Evolutionary conservation across 2,797 vertebrate genomes (phyloP), one percentile per base, ranked within the genome.

Genomic region (Caiman crocodilus): DNA sequence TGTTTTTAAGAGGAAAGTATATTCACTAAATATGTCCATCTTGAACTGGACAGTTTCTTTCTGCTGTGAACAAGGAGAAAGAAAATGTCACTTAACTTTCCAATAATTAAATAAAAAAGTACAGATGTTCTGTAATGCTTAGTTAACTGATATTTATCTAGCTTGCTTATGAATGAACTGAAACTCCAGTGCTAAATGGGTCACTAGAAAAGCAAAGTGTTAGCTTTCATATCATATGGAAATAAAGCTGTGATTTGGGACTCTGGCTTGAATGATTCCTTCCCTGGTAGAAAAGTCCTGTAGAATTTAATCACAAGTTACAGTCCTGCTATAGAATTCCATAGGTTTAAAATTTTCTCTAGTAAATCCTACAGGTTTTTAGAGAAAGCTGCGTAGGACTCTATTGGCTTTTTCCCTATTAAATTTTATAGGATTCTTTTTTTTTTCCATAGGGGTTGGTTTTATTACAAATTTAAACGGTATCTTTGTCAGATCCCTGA

Each of bases 141-240:
- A 92, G 94, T 97, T 95, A 92, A 89, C 90, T 97, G 96, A 95
- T 94, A 94, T 89, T 96, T 96, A 88, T 91, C 86, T 93, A 90
- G 82, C 67, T 94, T 96, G 64, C 56, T 88, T 90, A 11, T 11
- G 90, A 95, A 90, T 95, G 95, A 90, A 91, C 85, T 67, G 79
- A 85, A 94, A 95, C 74, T 96, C 60, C 82, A 58, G 95, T 97
- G 93, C 92, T 97, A 95, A 95, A 88, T 90, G 96, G 94, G 90
- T 83, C 89, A 58, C 56, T 57, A 73, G 81, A 94, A 87, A 90
- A 94, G 50, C 55, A 56, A 59, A 58, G 6, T 77, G 57, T 83
- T 81, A 55, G 16, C 85, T 92, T 80, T 88, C 69, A 5, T 84
- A 15, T 82, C 77, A 23, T 18, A 13, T 73, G 28, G 30, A 63